Base-by-base conservation (phyloP, 2,113 vertebrate genomes). In the Sinocyclocheilus anshuiensis region DNA sequence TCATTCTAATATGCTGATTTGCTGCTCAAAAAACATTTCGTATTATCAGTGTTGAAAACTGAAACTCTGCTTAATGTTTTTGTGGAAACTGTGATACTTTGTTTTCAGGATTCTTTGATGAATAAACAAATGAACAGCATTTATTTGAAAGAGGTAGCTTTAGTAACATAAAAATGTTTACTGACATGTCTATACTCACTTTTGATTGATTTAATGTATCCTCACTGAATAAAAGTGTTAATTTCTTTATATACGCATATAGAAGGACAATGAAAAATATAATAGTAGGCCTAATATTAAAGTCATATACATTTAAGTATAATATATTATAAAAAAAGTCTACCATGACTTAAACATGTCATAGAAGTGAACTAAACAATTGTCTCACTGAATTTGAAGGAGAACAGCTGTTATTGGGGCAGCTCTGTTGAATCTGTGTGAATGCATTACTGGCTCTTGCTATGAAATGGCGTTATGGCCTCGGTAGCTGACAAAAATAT, bases 391-490 rank as follows among this genome's bases (percentile, higher is more conserved):
- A 63, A 24, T 80, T 63, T 42, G 24, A n/a, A 24, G 36, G 78
- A 81, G 36, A 24, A 55, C 78, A 81, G 59, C 59, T 81, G 59
- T 65, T 63, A 45, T 63, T 63, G 33, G 11, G 24, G 36, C 59
- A 78, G 53, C 77, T 78, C 57, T 42, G 33, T n/a, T 24, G 20
- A 61, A 48, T 48, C 18, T 81, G 59, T 48, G 33, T 65, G 59
- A 65, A 26, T 81, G 59, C 13, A 13, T 22, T 61, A 80, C n/a
- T 63, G 78, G 20, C 77, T 63, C 33, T 80, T 61, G 53, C 6
- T 42, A 80, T 57, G 3, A 57, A 71, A 55, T 36, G 48, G 24
- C 50, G 12, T 20, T 57, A 10, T 78, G 18, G 53, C 26, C 29
- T 33, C 29, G n/a, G 53, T 57, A 63, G 57, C 55, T n/a, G 9